Percentiles rank a stretch among this genome's conserved stretches.
phyloP scores from a whole-genome alignment of 2,113 vertebrate species.

The Caracal caracal region DNA sequence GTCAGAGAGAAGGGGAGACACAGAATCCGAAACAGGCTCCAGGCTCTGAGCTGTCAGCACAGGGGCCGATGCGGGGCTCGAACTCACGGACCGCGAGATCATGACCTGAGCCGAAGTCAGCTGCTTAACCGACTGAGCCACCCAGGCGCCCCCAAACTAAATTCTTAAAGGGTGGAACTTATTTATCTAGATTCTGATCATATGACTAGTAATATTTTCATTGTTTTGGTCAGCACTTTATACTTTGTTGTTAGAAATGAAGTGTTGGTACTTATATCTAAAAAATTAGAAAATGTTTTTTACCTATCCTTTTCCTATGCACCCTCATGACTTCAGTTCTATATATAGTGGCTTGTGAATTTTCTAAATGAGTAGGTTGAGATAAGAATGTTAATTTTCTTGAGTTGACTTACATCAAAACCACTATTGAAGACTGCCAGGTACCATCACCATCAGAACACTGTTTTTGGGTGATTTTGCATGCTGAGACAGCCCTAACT shows the following conservation, averaged over 20 bases:
- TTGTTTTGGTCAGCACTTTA: not conserved
- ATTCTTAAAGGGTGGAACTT: slow-evolving; percentile 10
- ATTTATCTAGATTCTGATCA: not conserved
- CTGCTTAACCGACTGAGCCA: no score
- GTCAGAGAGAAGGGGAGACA: no score
- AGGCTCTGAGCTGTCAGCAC: no score
- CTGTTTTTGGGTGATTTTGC: not conserved
- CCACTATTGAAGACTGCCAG: not conserved
- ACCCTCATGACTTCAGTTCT: not conserved
- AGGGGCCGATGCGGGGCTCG: no score
- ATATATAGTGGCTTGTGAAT: not conserved
- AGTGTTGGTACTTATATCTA: not conserved
- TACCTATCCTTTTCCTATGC: not conserved
- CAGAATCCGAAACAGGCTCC: no score
- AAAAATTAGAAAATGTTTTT: not conserved
- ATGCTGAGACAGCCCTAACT: not conserved
- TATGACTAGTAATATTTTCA: not conserved
- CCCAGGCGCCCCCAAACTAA: not conserved
- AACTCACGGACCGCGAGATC: no score
- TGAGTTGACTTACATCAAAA: not conserved
- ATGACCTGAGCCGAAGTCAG: no score
- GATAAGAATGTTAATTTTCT: slow-evolving; percentile 5
- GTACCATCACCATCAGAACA: not conserved
- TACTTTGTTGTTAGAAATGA: not conserved
- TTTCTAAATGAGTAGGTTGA: not conserved